A percentile compares a stretch with the other conserved stretches of the same genome.
Conservation (phyloP, 2,888 invertebrate species). For the Hydroisotoma schaefferi region DNA sequence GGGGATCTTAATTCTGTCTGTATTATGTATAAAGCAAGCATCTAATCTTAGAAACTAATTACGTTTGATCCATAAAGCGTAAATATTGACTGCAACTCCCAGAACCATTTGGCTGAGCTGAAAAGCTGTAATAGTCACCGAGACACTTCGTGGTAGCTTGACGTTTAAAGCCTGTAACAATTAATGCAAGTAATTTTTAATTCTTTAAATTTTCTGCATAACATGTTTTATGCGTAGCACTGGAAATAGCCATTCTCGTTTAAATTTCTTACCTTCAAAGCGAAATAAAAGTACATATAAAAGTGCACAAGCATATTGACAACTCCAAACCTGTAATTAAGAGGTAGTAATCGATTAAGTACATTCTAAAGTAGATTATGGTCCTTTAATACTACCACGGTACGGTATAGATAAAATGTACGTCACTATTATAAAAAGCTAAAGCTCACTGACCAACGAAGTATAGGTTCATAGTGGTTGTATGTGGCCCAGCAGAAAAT, state of each 20-base stretch:
- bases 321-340: conserved; percentile 25
- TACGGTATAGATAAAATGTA: neutral
- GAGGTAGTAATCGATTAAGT: too few species aligned
- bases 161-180: conserved; percentile 22
- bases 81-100: conserved; percentile 21
- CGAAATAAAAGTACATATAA: conserved; percentile 30
- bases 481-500: conserved; percentile 28
- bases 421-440: neutral
- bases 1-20: neutral
- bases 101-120: conserved; percentile 34
- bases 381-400: too few species aligned
- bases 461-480: conserved; percentile 25
- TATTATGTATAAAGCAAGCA: neutral
- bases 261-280: conserved; percentile 20
- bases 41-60: conserved; percentile 3
- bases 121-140: conserved; percentile 24
- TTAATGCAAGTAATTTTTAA: neutral
- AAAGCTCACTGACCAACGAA: conserved; percentile 22
- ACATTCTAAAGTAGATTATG: too few species aligned
- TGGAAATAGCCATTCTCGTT: too few species aligned
- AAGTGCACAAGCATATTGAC: conserved; percentile 30
- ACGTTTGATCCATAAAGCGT: conserved; percentile 30
- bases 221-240: neutral
- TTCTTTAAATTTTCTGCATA: neutral
- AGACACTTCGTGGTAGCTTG: conserved; percentile 20